Evolutionary conservation across 1,140 invertebrate genomes (phyloP).

Genomic region (Musca vetustissima): DNA sequence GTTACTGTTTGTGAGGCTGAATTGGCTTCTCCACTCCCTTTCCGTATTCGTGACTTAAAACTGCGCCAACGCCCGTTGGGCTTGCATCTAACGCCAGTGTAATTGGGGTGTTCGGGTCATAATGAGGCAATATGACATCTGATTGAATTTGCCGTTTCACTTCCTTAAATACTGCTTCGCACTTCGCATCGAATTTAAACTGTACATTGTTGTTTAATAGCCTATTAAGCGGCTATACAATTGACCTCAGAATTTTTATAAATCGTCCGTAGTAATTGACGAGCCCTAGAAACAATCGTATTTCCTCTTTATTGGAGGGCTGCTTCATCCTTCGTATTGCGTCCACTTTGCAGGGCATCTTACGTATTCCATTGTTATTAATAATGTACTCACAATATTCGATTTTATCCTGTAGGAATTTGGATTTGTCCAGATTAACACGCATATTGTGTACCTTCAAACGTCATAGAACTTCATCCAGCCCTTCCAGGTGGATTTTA

Average conservation of each 20-base stretch:
- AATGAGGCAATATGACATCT: conserved; percentile 38
- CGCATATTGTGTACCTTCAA: conserved; percentile 29
- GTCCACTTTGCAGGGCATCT: neutral
- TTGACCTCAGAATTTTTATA: conserved; percentile 30
- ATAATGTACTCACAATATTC: conserved; percentile 45
- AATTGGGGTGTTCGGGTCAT: conserved; percentile 41
- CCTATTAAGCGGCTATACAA: conserved; percentile 27
- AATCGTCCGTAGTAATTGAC: conserved; percentile 29
- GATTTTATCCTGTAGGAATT: conserved; percentile 32
- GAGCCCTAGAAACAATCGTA: conserved; percentile 11
- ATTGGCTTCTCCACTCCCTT: conserved; percentile 43
- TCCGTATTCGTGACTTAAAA: conserved; percentile 40
- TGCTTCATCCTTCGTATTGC: conserved; percentile 13
- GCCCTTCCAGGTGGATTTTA: too few species aligned
- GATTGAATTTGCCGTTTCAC: conserved; percentile 32
- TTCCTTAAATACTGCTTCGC: conserved; percentile 14
- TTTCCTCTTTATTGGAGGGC: conserved; percentile 4
- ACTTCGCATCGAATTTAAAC: conserved; percentile 16
- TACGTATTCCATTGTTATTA: too few species aligned
- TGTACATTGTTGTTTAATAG: conserved; percentile 12
- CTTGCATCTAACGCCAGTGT: conserved; percentile 48
- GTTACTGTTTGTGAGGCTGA: conserved; percentile 47
- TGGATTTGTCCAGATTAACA: conserved; percentile 33
- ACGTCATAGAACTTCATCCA: neutral
- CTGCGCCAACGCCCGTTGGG: conserved; percentile 51